A percentile compares a stretch with the other conserved stretches of the same genome.
These are phyloP conservation scores for Sphinx pinastri DNA, from an alignment of 2,888 invertebrate genomes.

Conservation along the genomic window DNA sequence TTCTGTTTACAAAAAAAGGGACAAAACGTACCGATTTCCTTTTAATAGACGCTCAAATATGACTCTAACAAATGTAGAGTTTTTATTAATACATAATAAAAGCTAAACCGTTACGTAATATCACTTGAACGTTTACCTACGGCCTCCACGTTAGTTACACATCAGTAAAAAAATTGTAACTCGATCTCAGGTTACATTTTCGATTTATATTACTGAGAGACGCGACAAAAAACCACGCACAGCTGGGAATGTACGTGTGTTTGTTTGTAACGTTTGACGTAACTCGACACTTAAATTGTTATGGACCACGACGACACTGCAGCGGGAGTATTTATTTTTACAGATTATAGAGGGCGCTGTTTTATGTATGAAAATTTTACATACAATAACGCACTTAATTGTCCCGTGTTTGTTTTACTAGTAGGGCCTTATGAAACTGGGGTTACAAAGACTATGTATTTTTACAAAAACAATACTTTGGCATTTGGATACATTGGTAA, in stretches of 20 bases:
- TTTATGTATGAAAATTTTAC: no score
- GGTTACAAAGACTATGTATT: no score
- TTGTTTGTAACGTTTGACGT: constrained; percentile 39
- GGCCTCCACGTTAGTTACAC: constrained; percentile 35
- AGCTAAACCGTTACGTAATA: background rate
- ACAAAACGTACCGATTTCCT: background rate
- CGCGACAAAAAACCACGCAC: constrained; percentile 35
- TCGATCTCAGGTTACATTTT: constrained; percentile 36
- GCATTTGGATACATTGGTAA: no score
- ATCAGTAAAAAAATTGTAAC: constrained; percentile 39
- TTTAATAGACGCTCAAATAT: no score
- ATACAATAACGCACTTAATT: no score
- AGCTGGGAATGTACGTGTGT: constrained; percentile 34
- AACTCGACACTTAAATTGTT: constrained; percentile 33
- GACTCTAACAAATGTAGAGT: background rate
- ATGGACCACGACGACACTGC: constrained; percentile 26
- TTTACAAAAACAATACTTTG: no score
- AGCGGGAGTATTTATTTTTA: background rate
- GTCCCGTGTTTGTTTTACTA: no score
- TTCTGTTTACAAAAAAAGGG: no score
- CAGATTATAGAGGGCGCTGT: constrained; percentile 24
- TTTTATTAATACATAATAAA: no score
- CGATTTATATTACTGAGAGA: constrained; percentile 34
- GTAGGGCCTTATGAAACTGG: no score
- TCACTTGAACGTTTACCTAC: constrained; percentile 20